phyloP scores from a whole-genome alignment of 2,113 vertebrate species.

The Tragelaphus buxtoni region DNA sequence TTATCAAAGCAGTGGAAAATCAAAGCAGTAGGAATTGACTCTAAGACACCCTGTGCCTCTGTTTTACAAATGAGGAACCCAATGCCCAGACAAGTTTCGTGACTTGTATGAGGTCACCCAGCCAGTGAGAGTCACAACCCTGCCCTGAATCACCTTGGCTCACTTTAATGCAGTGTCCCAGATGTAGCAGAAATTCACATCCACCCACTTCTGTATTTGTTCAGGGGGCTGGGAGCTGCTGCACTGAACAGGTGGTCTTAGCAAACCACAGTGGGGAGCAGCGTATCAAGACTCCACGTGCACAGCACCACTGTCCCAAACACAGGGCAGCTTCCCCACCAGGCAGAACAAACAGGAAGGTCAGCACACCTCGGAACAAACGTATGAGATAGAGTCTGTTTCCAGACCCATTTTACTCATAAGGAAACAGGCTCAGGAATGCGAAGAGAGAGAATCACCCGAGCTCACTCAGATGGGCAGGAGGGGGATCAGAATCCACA shows the following conservation, averaged over 20 bases:
- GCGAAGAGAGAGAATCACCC: no score
- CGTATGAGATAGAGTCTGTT: not conserved
- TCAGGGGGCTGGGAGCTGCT: not conserved
- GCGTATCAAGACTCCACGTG: accelerated
- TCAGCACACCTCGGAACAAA: not conserved
- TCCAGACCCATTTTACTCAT: not conserved
- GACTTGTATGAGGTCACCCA: not conserved
- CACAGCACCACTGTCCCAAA: no score
- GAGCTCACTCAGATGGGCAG: not conserved
- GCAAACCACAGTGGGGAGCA: not conserved
- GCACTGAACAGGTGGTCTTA: not conserved
- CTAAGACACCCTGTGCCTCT: not conserved
- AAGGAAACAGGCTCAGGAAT: not conserved
- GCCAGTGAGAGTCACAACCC: not conserved
- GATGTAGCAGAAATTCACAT: not conserved
- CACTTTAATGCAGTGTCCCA: not conserved
- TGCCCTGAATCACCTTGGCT: not conserved
- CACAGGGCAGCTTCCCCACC: not conserved
- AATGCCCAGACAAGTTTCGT: not conserved
- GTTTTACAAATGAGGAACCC: not conserved
- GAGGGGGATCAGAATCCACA: not conserved
- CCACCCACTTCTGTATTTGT: not conserved
- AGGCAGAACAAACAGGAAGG: not conserved
- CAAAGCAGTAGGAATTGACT: not conserved
- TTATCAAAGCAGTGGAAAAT: not conserved